Base-by-base conservation (phyloP, 2,888 invertebrate genomes). In the Amphimallon solstitiale region DNA sequence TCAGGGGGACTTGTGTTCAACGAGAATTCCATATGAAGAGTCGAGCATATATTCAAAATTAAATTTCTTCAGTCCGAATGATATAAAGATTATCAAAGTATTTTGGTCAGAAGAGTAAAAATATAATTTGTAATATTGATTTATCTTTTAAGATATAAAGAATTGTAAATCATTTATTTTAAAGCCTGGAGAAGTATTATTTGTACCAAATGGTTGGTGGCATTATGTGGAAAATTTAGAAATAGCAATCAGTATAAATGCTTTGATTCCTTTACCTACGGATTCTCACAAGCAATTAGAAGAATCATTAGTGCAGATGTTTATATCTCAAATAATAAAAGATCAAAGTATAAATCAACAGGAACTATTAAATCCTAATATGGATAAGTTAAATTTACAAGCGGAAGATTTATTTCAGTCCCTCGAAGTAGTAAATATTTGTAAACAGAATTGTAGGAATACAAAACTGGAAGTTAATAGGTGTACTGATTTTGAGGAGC, bases 131-230 rank as follows among this genome's bases (percentile, higher is more conserved):
- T 45, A 10, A 9, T 56, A 63, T 52, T 63, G n/a, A 35, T 21
- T 49, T 59, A 48, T 48, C 43, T 64, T 73, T 74, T 65, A 66
- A 78, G 79, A 70, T 52, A 62, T 78, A 51, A 67, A 60, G 29
- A 72, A 75, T 64, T 78, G 78, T 54, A 76, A 75, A 70, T 76
- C 88, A 69, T 87, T 95, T 29, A 86, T 88, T 61, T 82, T 98
- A 54, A 85, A 89, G 48, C 91, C 95, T 7, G 95, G 96, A 0
- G 94, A 98, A 82, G 92, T 95, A 0, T 83, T 98, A 35, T 88
- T 93, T 75, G 92, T 98, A 5, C 98, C 98, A 0, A 87, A 88
- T 68, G 92, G 93, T 68, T 98, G 98, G 97, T 98, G 98, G 98
- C 98, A 98, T 84, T 97, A 92, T 84, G 98, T 97, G 0, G 93